Evolutionary conservation across 2,888 invertebrate genomes (phyloP).

Genomic region (Hydraecia micacea): DNA sequence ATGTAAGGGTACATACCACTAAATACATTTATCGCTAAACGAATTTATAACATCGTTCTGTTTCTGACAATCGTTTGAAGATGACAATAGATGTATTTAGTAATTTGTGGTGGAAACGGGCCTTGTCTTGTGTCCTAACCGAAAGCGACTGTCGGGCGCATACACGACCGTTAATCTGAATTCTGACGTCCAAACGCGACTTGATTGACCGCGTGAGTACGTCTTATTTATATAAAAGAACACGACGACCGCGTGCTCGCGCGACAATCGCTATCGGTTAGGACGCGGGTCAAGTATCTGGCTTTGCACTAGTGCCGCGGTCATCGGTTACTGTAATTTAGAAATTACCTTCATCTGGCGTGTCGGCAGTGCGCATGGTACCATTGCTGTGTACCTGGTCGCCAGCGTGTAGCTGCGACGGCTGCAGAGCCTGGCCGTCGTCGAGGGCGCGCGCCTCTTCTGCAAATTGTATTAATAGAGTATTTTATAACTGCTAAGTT

Average conservation of each 20-base stretch:
- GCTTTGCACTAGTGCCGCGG: background rate
- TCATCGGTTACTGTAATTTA: background rate
- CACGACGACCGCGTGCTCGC: background rate
- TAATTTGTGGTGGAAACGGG: background rate
- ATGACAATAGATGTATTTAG: background rate
- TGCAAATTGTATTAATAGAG: constrained; percentile 41
- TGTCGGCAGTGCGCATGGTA: constrained; percentile 79
- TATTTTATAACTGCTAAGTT: background rate
- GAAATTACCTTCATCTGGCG: constrained; percentile 77
- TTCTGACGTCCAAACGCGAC: too few species aligned
- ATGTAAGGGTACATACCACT: too few species aligned
- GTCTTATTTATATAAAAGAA: background rate
- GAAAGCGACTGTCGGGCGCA: too few species aligned
- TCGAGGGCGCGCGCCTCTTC: constrained; percentile 80
- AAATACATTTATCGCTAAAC: too few species aligned
- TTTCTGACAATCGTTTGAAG: background rate
- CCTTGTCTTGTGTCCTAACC: background rate
- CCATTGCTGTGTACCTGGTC: constrained; percentile 82
- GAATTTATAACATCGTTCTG: too few species aligned
- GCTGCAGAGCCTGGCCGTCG: constrained; percentile 82
- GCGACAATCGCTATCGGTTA: too few species aligned
- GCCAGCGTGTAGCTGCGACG: constrained; percentile 80
- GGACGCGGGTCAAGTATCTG: too few species aligned
- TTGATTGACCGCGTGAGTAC: too few species aligned
- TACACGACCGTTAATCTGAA: too few species aligned